phyloP scores from a whole-genome alignment of 2,888 invertebrate species.

The Lissocephala sabroskyi region DNA sequence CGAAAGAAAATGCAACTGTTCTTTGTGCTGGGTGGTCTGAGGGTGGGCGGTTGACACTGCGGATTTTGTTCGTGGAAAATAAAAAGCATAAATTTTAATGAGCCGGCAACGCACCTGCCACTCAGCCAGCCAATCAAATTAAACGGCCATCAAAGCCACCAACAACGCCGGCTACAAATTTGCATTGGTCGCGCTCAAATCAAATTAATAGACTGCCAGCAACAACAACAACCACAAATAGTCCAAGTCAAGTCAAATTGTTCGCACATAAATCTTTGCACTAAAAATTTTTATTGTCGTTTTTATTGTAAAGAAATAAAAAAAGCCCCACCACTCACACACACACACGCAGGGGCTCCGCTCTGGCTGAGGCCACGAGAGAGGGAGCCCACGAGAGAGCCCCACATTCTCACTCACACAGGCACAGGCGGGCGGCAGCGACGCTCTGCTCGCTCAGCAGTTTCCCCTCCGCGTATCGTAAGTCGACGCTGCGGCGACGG shows the following conservation, averaged over 20 bases:
- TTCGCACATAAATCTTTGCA: constrained; percentile 70
- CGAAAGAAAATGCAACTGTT: constrained; percentile 21
- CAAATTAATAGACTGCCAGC: constrained; percentile 27
- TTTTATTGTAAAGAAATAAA: constrained; percentile 43
- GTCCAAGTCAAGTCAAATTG: constrained; percentile 38
- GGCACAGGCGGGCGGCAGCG: neutral
- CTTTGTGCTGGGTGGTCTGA: constrained; percentile 6
- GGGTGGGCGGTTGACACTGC: neutral
- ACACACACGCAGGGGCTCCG: constrained; percentile 42
- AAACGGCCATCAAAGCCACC: constrained; percentile 6
- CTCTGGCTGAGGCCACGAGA: neutral
- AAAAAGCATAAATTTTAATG: too few species aligned
- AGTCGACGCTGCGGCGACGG: too few species aligned
- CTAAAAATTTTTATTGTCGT: constrained; percentile 65
- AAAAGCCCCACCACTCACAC: constrained; percentile 4
- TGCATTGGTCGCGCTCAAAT: constrained; percentile 4
- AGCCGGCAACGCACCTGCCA: too few species aligned
- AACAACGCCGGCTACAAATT: constrained; percentile 12
- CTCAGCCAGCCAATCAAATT: constrained; percentile 9
- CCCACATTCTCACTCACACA: constrained; percentile 3
- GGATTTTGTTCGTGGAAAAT: too few species aligned
- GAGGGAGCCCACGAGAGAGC: neutral
- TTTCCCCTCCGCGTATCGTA: constrained; percentile 55
- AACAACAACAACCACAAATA: neutral
- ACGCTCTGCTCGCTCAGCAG: too few species aligned